Evolutionary conservation across 2,113 vertebrate genomes (phyloP).

Genomic region (Hylia prasina): DNA sequence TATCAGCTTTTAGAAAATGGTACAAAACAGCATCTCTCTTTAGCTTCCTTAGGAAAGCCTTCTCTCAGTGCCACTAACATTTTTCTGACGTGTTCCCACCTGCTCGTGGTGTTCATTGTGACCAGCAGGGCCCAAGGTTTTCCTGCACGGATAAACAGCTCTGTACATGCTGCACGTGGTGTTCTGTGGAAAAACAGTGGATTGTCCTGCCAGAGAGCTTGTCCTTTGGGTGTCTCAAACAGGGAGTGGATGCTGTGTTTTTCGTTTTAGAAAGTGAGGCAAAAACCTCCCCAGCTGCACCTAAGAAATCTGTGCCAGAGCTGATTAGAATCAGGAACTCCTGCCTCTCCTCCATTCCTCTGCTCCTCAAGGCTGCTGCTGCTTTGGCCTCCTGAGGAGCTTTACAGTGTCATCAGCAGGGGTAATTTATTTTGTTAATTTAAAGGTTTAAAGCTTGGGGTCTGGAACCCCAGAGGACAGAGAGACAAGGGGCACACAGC

Average conservation of each 20-base stretch:
- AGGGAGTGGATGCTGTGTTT: neutral
- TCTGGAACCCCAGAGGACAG: neutral
- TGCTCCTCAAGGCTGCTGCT: neutral
- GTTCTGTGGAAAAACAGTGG: neutral
- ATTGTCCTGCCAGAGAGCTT: neutral
- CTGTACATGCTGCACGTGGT: neutral
- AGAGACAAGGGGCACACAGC: neutral
- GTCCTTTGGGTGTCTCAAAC: neutral
- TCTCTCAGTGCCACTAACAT: neutral
- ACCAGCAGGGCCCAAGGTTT: neutral
- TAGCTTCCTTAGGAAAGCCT: neutral
- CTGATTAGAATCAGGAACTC: neutral
- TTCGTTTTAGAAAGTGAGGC: neutral
- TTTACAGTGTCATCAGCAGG: neutral
- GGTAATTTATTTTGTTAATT: neutral
- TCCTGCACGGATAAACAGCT: neutral
- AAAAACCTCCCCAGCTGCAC: neutral
- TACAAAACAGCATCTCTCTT: neutral
- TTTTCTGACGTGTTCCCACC: neutral
- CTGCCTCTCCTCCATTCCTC: neutral
- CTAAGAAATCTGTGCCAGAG: neutral
- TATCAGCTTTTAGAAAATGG: neutral
- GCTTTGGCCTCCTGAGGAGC: neutral
- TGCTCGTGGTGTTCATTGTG: fast-evolving
- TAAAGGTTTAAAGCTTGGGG: neutral